phyloP scores from a whole-genome alignment of 2,888 invertebrate species.

The Heliconius ethilla region DNA sequence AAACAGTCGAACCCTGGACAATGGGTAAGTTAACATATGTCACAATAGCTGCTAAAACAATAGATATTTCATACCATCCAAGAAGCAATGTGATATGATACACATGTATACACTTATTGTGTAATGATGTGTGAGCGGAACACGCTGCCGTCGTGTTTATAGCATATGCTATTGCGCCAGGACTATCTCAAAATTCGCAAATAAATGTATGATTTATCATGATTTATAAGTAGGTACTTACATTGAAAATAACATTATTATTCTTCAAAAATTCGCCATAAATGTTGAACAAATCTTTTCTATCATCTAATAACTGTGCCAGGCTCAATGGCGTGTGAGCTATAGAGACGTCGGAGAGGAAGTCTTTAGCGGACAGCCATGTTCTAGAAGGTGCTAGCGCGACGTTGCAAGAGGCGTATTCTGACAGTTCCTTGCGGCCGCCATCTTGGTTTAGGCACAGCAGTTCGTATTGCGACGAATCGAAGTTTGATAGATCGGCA shows the following conservation, averaged over 20 bases:
- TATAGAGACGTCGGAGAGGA: slow-evolving; percentile 83
- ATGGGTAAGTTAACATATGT: no score
- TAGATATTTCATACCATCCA: no score
- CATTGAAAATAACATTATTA: slow-evolving; percentile 75
- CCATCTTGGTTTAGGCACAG: slow-evolving; percentile 83
- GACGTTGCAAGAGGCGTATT: slow-evolving; percentile 83
- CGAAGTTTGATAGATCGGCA: slow-evolving; percentile 80
- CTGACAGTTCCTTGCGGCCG: slow-evolving; percentile 76
- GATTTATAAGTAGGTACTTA: slow-evolving; percentile 53
- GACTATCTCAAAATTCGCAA: no score
- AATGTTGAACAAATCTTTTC: slow-evolving; percentile 84
- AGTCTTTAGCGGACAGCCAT: slow-evolving; percentile 75
- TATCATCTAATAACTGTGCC: slow-evolving; percentile 78
- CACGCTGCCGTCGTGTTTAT: no score
- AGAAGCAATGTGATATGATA: no score
- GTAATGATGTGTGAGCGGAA: no score
- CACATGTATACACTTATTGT: no score
- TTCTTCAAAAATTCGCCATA: slow-evolving; percentile 83
- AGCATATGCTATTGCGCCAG: no score
- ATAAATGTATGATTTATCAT: no score
- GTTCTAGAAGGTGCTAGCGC: slow-evolving; percentile 83
- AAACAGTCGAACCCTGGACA: no score
- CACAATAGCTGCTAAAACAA: no score
- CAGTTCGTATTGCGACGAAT: slow-evolving; percentile 81
- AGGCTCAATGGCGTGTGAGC: slow-evolving; percentile 84